These are phyloP conservation scores for Lasioglossum albipes DNA, from an alignment of 1,140 invertebrate genomes.

Conservation along the genomic window DNA sequence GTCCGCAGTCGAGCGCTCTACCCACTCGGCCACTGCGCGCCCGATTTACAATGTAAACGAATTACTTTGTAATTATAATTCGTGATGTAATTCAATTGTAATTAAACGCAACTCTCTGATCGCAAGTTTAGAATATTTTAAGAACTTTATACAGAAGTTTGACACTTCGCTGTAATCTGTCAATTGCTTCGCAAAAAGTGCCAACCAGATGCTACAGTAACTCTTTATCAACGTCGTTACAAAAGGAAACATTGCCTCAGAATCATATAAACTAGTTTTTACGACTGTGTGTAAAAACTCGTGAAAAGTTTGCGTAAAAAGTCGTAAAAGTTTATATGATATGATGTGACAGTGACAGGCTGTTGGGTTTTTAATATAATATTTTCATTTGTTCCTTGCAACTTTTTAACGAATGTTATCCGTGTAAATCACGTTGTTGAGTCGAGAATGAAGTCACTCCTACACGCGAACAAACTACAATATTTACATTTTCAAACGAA, in stretches of 20 bases:
- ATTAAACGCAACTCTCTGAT: no score
- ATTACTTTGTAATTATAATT: no score
- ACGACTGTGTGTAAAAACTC: conserved; percentile 14
- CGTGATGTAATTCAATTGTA: no score
- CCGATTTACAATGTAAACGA: no score
- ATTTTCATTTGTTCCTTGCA: conserved; percentile 15
- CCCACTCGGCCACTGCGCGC: no score
- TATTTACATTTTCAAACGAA: background rate
- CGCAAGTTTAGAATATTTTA: no score
- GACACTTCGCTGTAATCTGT: no score
- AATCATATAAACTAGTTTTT: conserved; percentile 26
- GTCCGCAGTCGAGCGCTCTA: no score
- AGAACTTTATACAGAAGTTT: no score
- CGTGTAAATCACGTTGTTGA: background rate
- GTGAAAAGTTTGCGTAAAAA: conserved; percentile 21
- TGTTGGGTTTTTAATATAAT: conserved; percentile 14
- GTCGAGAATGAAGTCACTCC: background rate
- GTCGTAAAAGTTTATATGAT: conserved; percentile 26
- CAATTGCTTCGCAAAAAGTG: background rate
- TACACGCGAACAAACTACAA: background rate
- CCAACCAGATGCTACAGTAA: background rate
- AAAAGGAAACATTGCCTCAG: background rate
- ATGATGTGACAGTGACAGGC: background rate
- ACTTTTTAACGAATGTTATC: background rate
- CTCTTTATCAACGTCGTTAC: conserved; percentile 10